Base-by-base conservation (phyloP, 2,888 invertebrate genomes). In the Cremastinae sp. region DNA sequence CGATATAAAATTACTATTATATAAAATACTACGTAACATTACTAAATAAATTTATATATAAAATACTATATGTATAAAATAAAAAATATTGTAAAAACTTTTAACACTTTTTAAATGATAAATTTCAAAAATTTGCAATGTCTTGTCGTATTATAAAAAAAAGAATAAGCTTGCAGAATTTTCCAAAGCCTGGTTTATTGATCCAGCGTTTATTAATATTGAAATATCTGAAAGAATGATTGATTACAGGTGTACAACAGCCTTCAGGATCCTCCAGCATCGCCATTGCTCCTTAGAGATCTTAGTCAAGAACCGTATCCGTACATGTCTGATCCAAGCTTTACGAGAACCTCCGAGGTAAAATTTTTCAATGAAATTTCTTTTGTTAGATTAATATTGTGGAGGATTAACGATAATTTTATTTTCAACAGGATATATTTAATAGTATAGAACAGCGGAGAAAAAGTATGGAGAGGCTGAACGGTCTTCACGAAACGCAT, bases 331-430 rank as follows among this genome's bases (percentile, higher is more conserved):
- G 89, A 89, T 75, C 88, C 89, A 1, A 89, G 88, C 65, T 89
- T 89, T 47, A 88, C 87, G 1, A 86, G 89, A 74, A 89, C 89
- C 9, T 89, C 89, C 0, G 89, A 89, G 84, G 89, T 89, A 83
- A 16, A 36, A 68, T 41, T 41, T 38, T 45, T 1, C 14, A 70
- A 1, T 28, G 22, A 1, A 8, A 20, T 12, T 8, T n/a, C n/a
- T n/a, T n/a, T n/a, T n/a, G n/a, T n/a, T n/a, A n/a, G n/a, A n/a
- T n/a, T n/a, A n/a, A n/a, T n/a, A n/a, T n/a, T n/a, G n/a, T n/a
- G n/a, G n/a, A 58, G 5, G 10, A 8, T 16, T 36, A 12, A 36
- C n/a, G 4, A 12, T 51, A 28, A 14, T 28, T 8, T 12, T 28
- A 7, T 10, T 8, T 53, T 34, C 54, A 7, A 22, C 74, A 89